These are phyloP conservation scores for Drosophila cardini DNA, from an alignment of 1,140 invertebrate genomes.

Conservation along the genomic window DNA sequence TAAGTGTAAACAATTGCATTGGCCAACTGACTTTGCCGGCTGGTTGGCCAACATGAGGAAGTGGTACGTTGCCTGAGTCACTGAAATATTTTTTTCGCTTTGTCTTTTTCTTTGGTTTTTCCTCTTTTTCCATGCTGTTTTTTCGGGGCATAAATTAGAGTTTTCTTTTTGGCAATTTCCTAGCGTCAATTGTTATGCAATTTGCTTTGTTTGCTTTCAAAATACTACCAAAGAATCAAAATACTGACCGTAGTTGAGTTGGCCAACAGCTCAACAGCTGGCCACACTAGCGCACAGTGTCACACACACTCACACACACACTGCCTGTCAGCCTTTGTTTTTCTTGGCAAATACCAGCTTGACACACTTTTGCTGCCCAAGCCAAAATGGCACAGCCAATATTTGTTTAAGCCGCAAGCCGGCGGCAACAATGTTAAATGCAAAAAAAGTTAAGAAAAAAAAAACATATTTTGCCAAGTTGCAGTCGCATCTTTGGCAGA, in stretches of 20 bases:
- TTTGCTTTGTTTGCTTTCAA: constrained; percentile 43
- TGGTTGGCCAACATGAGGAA: constrained; percentile 77
- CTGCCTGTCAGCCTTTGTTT: constrained; percentile 55
- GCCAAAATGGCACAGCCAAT: constrained; percentile 58
- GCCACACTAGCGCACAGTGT: constrained; percentile 5
- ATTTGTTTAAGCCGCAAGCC: constrained; percentile 48
- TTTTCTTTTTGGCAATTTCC: constrained; percentile 57
- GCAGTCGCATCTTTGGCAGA: constrained; percentile 38
- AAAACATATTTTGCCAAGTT: constrained; percentile 28
- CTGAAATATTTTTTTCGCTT: constrained; percentile 74
- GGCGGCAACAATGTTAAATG: constrained; percentile 29
- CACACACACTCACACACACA: too few relatives aligned
- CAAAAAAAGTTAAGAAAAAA: constrained; percentile 8
- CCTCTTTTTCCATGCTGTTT: constrained; percentile 48
- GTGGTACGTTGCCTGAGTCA: constrained; percentile 71
- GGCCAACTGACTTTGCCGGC: constrained; percentile 79
- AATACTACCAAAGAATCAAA: constrained; percentile 56
- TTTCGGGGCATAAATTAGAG: constrained; percentile 61
- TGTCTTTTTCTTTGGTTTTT: constrained; percentile 58
- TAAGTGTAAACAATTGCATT: constrained; percentile 70
- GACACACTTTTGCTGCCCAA: constrained; percentile 61
- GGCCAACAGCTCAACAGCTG: constrained; percentile 56
- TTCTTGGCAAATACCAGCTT: constrained; percentile 51
- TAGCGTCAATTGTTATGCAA: constrained; percentile 50
- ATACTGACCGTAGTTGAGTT: constrained; percentile 28